Base-by-base conservation (phyloP, 92 coral and sea anemone genomes). In the Scolanthus callimorphus region DNA sequence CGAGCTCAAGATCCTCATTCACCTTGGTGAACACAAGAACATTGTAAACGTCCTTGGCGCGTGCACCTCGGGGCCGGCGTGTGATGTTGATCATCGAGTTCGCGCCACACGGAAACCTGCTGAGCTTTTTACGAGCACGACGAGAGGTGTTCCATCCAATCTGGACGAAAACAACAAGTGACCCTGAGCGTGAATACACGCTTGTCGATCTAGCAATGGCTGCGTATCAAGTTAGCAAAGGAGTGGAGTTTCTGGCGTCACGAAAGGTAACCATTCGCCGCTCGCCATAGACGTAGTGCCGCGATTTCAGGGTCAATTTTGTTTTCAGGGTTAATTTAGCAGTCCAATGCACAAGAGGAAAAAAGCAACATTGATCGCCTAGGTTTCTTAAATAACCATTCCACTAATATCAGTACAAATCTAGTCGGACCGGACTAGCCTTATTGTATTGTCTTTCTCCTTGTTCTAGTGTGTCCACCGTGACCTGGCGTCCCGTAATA, bases 11-110 rank as follows among this genome's bases (percentile, higher is more conserved):
- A 55, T 85, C 37, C 83, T 85, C 60, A 85, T 85, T 41, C 92
- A 85, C 29, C 70, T 79, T 64, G 92, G 86, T 44, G 78, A 79
- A 43, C 92, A 85, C 34, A 81, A 76, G 55, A 85, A 85, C 65
- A 85, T 85, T 41, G 74, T 85, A 21, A 85, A 85, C 57, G 54
- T 85, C 24, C 83, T 85, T 25, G 92, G 92, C 13, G 92, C 86
- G 21, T 85, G 86, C 38, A 62, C 79, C 10, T n/a, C 70, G 71
- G 9, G 83, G 89, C 19, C 66, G 79, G n/a, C 52, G 73, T 29
- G 60, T 82, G 23, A 70, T 77, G 75, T 63, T 83, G 34, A 83
- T 83, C 48, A 67, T 83, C 29, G 90, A 83, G 67, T 83, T 70
- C 51, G 82, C 84, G 39, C 90, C 90, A 4, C 62, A 83, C 64